These are phyloP conservation scores for Tachina fera DNA, from an alignment of 2,888 invertebrate genomes.

Conservation along the genomic window DNA sequence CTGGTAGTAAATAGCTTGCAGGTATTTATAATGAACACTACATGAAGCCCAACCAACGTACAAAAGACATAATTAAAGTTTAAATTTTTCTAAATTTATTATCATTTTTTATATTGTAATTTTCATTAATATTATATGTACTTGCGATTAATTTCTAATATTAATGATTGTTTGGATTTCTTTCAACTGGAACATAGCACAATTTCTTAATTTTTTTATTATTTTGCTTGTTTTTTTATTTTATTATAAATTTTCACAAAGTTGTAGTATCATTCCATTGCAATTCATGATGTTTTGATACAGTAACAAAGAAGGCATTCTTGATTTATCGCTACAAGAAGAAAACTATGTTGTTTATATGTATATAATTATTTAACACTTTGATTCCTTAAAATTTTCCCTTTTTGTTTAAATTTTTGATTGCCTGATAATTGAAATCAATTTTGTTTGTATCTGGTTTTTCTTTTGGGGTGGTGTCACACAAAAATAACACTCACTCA, in stretches of 20 bases:
- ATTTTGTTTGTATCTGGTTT: slow-evolving; percentile 74
- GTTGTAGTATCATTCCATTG: slow-evolving; percentile 7
- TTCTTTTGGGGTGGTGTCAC: slow-evolving; percentile 73
- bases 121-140: neutral
- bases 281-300: slow-evolving; percentile 6
- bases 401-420: slow-evolving; percentile 53
- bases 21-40: slow-evolving; percentile 24
- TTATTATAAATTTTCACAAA: neutral
- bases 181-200: no score
- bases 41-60: slow-evolving; percentile 57
- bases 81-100: neutral
- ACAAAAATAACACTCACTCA: slow-evolving; percentile 57
- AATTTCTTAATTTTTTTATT: neutral
- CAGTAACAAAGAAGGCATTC: slow-evolving; percentile 22
- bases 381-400: slow-evolving; percentile 3
- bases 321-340: slow-evolving; percentile 50
- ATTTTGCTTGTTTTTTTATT: slow-evolving; percentile 4
- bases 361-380: slow-evolving; percentile 20
- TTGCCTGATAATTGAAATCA: slow-evolving; percentile 72
- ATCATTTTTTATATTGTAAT: neutral
- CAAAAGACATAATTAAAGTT: slow-evolving; percentile 43
- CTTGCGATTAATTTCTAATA: no score
- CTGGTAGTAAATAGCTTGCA: slow-evolving; percentile 22
- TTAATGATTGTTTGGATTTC: no score
- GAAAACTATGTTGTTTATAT: slow-evolving; percentile 18